Evolutionary conservation across 2,797 vertebrate genomes (phyloP).

Genomic region (Gymnoscopelus braueri): DNA sequence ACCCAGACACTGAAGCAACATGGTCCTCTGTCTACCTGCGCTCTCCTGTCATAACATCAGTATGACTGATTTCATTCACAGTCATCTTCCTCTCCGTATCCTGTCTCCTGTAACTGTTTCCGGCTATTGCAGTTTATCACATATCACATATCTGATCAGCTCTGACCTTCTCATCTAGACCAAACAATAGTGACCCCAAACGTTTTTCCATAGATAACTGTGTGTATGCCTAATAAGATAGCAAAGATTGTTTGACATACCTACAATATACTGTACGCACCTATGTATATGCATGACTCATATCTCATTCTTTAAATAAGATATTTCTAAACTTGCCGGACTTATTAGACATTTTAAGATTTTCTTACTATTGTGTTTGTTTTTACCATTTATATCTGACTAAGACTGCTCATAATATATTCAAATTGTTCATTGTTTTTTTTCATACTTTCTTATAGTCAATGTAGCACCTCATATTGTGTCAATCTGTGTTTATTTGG

Average conservation of each 20-base stretch:
- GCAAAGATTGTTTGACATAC: neutral
- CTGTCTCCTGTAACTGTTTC: neutral
- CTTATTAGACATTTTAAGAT: neutral
- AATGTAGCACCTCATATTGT: no score
- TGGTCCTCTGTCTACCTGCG: constrained; percentile 5
- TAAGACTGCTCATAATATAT: neutral
- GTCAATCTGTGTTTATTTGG: no score
- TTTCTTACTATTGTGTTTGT: neutral
- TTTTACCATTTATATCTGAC: neutral
- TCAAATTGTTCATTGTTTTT: neutral
- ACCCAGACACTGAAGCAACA: constrained; percentile 7
- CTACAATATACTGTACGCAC: no score
- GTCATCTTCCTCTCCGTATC: constrained; percentile 7
- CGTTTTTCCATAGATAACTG: neutral
- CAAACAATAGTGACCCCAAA: no score
- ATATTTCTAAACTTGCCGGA: no score
- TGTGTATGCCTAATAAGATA: constrained; percentile 24
- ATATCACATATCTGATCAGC: constrained; percentile 11
- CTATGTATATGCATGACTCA: no score
- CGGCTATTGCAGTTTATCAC: neutral
- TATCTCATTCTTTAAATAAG: no score
- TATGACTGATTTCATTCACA: neutral
- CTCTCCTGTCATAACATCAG: constrained; percentile 20
- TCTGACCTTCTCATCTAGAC: neutral
- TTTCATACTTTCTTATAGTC: no score